Conservation (phyloP, 2,797 vertebrate genomes). For the Hypotaenidia okinawae region DNA sequence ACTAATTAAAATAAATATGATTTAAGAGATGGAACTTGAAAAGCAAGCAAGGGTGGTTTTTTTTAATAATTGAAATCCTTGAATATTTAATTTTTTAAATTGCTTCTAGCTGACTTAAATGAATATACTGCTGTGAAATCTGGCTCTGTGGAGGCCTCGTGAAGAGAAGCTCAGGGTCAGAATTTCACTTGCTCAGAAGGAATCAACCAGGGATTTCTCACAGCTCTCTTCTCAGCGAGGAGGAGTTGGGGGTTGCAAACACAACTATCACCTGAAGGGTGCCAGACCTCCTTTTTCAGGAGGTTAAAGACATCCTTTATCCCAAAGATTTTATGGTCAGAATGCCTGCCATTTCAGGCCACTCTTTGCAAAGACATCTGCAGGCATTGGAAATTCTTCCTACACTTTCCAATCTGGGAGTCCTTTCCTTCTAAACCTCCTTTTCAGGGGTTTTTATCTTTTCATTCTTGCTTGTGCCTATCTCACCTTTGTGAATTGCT, state of each 20-base stretch:
- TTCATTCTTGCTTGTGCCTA: no score
- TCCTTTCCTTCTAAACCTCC: not conserved
- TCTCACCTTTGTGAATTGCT: no score
- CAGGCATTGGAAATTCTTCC: not conserved
- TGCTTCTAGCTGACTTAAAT: conserved; percentile 16
- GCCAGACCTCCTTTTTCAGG: not conserved
- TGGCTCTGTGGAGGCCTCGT: accelerated
- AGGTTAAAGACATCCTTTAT: not conserved
- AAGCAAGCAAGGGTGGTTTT: not conserved
- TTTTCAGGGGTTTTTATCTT: not conserved
- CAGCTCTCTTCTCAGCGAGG: not conserved
- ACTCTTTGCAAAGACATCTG: not conserved
- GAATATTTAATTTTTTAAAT: conserved; percentile 47
- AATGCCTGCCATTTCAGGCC: not conserved
- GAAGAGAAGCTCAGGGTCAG: not conserved
- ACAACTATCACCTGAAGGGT: not conserved
- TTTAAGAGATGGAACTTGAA: conserved; percentile 4
- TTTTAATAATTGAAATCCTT: conserved; percentile 36
- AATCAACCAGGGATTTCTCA: not conserved
- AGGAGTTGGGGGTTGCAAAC: not conserved
- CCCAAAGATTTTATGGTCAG: not conserved
- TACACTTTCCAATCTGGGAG: not conserved
- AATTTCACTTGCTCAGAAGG: not conserved
- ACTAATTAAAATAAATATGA: conserved; percentile 40
- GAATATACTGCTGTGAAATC: not conserved